Evolutionary conservation across 2,888 invertebrate species (phyloP), one percentile per base, ranked within the genome.

Genomic region (Autographa pulchrina): DNA sequence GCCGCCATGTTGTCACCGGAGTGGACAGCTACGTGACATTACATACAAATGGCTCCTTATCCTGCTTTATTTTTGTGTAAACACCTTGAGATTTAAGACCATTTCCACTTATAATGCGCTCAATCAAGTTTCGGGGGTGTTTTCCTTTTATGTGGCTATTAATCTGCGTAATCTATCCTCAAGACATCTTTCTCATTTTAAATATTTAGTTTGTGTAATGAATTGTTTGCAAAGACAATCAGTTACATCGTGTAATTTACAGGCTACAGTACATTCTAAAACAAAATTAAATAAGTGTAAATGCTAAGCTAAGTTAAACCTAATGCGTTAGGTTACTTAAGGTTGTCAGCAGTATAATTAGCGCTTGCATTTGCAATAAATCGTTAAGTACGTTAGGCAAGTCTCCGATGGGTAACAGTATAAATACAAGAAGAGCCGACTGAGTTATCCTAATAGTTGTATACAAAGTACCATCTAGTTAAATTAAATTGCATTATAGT

Each of bases 1-100:
- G 88, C 88, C 90, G 81, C 76, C 84, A 85, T 91, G 91, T 92
- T 90, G 92, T 88, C 90, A 91, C 88, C 86, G 85, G 70, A 83
- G 81, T 81, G 81, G 71, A 77, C 72, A 62, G 64, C 80, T 90
- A 94, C 94, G 94, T 94, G 94, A 91, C 89, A 73, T 63, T 78
- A 86, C 87, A 86, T 77, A 83, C 84, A 88, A 94, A 94, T 92
- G 80, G 83, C 89, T 86, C 77, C 84, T 90, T 89, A 90, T 86
- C 86, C 81, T 83, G 81, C 82, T 86, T 86, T 87, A 87, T 88
- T 89, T 90, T 90, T 80, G 85, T 85, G 77, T 81, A 80, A 79
- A 84, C 88, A 85, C 87, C 88, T 91, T 89, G 89, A 89, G 85
- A 89, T 89, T 90, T 90, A 84, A 88, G 83, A 81, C 83, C 77